Evolutionary conservation across 1,140 invertebrate genomes (phyloP), one percentile per base, ranked within the genome.

Genomic region (Oncopodura yosiiana): DNA sequence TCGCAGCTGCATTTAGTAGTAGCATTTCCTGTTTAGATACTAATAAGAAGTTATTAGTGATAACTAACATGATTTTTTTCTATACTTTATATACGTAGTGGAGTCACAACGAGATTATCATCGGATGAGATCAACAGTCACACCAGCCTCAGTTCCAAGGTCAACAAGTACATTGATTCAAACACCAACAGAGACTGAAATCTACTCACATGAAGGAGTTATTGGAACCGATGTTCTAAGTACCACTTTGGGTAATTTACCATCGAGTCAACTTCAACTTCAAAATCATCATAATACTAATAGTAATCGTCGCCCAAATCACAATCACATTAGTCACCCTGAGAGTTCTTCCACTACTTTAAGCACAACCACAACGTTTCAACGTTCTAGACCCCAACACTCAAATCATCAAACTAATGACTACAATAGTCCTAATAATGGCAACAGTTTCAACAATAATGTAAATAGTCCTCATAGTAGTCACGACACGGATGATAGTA

Each of bases 61-160:
- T n/a, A n/a, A n/a, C n/a, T n/a, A n/a, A n/a, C n/a, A n/a, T n/a
- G n/a, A n/a, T n/a, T n/a, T 30, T 60, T 34, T 21, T 26, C n/a
- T 6, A 24, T 55, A 19, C 19, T 16, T 58, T 75, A 73, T 32
- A 18, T 57, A 5, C 14, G n/a, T 71, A 91, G 87, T 89, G 60
- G 86, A 90, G 69, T 84, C 87, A 5, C 87, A 90, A 69, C 85
- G 84, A 69, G 84, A 89, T 69, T 90, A 86, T 70, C 86, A 90
- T 69, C 78, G 82, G 66, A 81, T 81, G 62, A 79, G 64, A 54
- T 56, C 61, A 3, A 48, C 71, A 61, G 52, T 74, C 64, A 70
- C 77, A 74, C 69, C 67, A 72, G 64, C 67, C 73, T 71, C 67
- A 64, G 69, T 69, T 63, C 67, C 70, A 49, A 18, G 39, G 38